These are phyloP conservation scores for Gonocerus acuteangulatus DNA, from an alignment of 2,888 invertebrate genomes.

Conservation along the genomic window DNA sequence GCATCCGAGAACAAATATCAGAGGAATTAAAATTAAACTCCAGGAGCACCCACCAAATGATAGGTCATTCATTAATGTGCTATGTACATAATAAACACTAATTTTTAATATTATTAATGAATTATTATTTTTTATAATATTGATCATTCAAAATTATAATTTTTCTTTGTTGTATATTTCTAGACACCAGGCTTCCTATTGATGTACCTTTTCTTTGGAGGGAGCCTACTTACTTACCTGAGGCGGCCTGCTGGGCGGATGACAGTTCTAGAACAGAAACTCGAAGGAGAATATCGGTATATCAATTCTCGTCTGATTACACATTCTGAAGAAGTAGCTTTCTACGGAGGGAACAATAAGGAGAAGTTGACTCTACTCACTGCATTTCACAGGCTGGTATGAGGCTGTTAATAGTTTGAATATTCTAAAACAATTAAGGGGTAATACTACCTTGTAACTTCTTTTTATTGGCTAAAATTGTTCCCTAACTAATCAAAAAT, in stretches of 20 bases:
- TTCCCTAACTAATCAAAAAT: too few species aligned
- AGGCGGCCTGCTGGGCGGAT: constrained; percentile 81
- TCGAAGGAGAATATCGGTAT: constrained; percentile 97
- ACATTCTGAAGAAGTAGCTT: constrained; percentile 89
- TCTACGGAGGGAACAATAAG: constrained; percentile 72
- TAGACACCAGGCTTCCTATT: constrained; percentile 86
- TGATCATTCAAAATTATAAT: too few species aligned
- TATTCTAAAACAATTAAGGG: neutral
- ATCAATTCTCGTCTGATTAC: constrained; percentile 94
- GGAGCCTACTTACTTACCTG: constrained; percentile 75
- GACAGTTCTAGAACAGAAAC: constrained; percentile 88
- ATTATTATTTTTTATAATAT: too few species aligned
- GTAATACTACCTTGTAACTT: too few species aligned
- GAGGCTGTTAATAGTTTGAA: constrained; percentile 2
- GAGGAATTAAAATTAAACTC: too few species aligned
- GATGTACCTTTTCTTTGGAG: constrained; percentile 77
- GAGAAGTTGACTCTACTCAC: constrained; percentile 81
- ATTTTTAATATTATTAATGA: too few species aligned
- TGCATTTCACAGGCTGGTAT: constrained; percentile 75
- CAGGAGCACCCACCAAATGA: too few species aligned
- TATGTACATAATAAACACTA: too few species aligned
- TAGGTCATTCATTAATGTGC: too few species aligned
- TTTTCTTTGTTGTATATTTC: constrained; percentile 36
- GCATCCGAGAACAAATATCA: too few species aligned
- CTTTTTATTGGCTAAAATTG: too few species aligned